Evolutionary conservation across 2,113 vertebrate genomes (phyloP).

Genomic region (Poicephalus gulielmi): DNA sequence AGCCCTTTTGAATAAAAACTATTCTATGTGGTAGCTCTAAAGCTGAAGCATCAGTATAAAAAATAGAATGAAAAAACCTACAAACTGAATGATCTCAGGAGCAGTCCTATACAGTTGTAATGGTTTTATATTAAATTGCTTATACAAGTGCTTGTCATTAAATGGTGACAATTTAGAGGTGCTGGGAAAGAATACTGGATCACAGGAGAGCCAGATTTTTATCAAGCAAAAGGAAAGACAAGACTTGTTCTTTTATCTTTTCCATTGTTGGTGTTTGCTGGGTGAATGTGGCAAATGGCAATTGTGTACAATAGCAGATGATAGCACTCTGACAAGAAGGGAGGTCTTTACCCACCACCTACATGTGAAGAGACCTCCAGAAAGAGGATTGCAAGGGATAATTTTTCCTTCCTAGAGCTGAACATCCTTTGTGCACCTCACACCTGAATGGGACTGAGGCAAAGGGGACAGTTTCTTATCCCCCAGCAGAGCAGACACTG

Average conservation of each 20-base stretch:
- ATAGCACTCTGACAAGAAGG: neutral
- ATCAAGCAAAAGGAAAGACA: neutral
- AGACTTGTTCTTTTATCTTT: neutral
- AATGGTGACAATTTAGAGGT: neutral
- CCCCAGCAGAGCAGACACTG: neutral
- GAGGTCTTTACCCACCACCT: neutral
- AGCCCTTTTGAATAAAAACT: neutral
- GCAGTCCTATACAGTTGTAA: neutral
- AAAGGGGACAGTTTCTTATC: neutral
- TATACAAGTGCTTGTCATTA: neutral
- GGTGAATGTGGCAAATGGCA: neutral
- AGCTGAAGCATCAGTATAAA: neutral
- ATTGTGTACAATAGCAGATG: too few relatives aligned
- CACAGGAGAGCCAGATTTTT: neutral
- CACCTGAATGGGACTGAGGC: neutral
- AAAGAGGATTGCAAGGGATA: neutral
- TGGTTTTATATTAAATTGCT: neutral
- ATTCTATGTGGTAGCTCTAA: neutral
- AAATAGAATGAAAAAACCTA: neutral
- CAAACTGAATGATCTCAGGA: neutral
- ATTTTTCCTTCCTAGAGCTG: neutral
- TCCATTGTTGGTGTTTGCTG: neutral
- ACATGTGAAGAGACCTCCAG: neutral
- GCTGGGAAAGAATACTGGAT: neutral
- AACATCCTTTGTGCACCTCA: accelerated